Evolutionary conservation across 2,797 vertebrate species (phyloP), one percentile per base, ranked within the genome.

Genomic region (Thalassophryne amazonica): DNA sequence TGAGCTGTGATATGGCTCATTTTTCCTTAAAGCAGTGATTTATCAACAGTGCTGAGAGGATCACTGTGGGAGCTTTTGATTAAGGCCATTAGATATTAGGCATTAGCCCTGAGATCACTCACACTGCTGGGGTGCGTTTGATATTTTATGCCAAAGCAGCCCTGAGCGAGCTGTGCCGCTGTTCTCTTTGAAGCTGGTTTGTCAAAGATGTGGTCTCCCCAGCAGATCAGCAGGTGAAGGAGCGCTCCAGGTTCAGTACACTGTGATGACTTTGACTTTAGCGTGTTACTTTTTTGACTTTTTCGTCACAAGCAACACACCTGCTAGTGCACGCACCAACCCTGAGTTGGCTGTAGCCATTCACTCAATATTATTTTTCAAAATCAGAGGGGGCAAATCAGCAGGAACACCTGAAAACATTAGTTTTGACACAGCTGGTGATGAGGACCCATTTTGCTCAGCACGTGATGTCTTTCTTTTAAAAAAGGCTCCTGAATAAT

Each of bases 11-110:
- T 59, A 50, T 16, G 7, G 52, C 38, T 60, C 70, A 64, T 78
- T 73, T 80, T 78, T 80, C 83, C 81, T 84, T 65, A 78, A 28
- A 2, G 4, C 55, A 29, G 53, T 72, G 62, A 83, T 85, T 80
- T 73, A 85, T 83, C 78, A 81, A 70, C 51, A n/a, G 62, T 31
- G 54, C 59, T 51, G 58, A 73, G 45, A 58, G 58, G 38, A 49
- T 64, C 77, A 33, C 67, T 45, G 70, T 47, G 12, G 63, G 74
- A 45, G 65, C 53, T 65, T 78, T 74, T 75, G 67, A 86, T 83
- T 80, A 77, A 78, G 54, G 49, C 67, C 61, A 75, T 84, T 84
- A 80, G 69, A 76, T 73, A 67, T 67, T 50, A 83, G 62, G 66
- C 74, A 72, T 83, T 75, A 83, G 63, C 58, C 7, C 5, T 47